phyloP scores from a whole-genome alignment of 2,888 invertebrate species.

The Adelphocoris suturalis region DNA sequence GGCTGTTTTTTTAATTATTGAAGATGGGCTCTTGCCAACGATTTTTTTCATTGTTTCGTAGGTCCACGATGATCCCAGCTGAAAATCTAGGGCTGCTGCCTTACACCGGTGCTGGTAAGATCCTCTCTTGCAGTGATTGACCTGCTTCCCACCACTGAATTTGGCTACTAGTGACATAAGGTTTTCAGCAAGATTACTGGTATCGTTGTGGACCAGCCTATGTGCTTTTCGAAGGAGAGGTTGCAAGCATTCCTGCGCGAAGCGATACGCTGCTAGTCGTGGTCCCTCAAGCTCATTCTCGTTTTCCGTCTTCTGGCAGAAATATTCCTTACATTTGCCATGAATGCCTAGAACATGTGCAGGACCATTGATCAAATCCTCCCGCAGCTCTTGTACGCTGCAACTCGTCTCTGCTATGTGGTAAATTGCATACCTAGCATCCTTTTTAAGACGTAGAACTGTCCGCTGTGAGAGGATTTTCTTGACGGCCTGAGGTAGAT shows the following conservation, averaged over 20 bases:
- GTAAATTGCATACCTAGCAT: constrained; percentile 41
- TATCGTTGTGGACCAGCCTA: constrained; percentile 60
- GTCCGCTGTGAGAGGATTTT: background rate
- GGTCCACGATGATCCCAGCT: background rate
- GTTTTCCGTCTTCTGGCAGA: constrained; percentile 42
- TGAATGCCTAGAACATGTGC: constrained; percentile 70
- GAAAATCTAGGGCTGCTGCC: background rate
- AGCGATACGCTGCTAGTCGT: constrained; percentile 44
- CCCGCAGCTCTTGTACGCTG: background rate
- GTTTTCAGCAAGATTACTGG: constrained; percentile 72
- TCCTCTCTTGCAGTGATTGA: background rate
- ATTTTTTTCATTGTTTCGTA: background rate
- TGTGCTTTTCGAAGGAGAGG: constrained; percentile 62
- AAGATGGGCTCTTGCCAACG: background rate
- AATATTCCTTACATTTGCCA: constrained; percentile 64
- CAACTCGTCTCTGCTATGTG: background rate
- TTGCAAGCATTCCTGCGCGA: constrained; percentile 54
- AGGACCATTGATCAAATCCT: constrained; percentile 61
- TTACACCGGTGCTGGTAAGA: background rate
- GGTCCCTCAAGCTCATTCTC: constrained; percentile 48
- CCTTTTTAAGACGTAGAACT: background rate
- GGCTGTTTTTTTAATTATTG: background rate
- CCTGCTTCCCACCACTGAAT: background rate
- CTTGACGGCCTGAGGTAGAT: background rate
- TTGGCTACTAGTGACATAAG: constrained; percentile 65